These are phyloP conservation scores for Heterohyrax brucei DNA, from an alignment of 2,797 vertebrate genomes.

Conservation along the genomic window DNA sequence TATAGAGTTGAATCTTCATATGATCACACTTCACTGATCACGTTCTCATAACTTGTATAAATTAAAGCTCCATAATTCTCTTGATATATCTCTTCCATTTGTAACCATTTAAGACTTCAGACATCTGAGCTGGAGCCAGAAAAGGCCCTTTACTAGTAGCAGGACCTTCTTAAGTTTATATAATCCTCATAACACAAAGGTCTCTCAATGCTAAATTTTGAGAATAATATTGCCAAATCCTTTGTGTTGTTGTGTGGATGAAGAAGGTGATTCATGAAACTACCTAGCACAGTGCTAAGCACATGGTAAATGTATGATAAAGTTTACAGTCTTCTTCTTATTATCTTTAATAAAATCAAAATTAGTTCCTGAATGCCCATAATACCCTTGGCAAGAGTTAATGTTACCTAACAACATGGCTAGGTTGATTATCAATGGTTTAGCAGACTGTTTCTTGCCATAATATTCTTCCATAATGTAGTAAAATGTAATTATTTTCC, in stretches of 20 bases:
- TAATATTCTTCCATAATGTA: no score
- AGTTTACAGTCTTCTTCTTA: not conserved
- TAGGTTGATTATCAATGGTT: no score
- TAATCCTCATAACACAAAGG: not conserved
- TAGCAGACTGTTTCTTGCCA: no score
- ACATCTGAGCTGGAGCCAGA: not conserved
- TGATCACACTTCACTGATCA: not conserved
- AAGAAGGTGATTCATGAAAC: not conserved
- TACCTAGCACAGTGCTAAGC: no score
- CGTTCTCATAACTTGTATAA: not conserved
- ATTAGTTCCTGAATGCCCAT: not conserved
- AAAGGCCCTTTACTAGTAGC: not conserved
- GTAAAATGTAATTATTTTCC: no score
- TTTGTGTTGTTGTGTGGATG: not conserved
- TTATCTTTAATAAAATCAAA: slow-evolving; percentile 60
- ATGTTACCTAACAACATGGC: no score
- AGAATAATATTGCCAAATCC: not conserved
- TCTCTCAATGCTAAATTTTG: slow-evolving; percentile 16
- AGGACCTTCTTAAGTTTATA: not conserved
- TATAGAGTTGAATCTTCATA: not conserved
- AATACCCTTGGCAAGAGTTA: no score
- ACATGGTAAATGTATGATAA: not conserved
- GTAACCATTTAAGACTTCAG: not conserved
- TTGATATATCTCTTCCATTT: not conserved
- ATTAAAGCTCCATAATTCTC: not conserved